Evolutionary conservation across 2,113 vertebrate species (phyloP).

Genomic region (Pelvicachromis taeniatus): DNA sequence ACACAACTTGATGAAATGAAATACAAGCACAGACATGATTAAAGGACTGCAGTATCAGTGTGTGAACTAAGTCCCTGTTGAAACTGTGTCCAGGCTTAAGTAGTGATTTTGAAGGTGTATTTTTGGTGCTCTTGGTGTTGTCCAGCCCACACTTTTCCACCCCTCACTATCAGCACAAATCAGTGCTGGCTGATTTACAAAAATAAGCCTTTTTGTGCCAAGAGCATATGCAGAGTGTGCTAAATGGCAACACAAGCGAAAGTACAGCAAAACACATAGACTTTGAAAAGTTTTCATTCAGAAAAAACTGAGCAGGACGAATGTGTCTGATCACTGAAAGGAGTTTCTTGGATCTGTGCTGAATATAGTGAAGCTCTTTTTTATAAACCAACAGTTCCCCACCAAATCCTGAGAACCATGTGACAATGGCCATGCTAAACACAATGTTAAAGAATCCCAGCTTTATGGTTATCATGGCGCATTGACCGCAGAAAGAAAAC

Average conservation of each 20-base stretch:
- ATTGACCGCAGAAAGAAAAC: conserved; percentile 57
- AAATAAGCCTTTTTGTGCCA: neutral
- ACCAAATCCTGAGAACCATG: conserved; percentile 56
- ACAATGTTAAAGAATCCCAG: conserved; percentile 53
- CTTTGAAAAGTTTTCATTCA: neutral
- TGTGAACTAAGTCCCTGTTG: neutral
- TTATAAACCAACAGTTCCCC: conserved; percentile 7
- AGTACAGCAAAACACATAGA: neutral
- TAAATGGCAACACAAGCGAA: neutral
- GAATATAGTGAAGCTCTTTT: conserved; percentile 23
- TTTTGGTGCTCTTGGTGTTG: neutral
- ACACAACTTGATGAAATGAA: neutral
- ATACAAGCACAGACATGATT: neutral
- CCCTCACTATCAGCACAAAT: neutral
- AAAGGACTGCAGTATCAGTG: neutral
- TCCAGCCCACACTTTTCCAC: neutral
- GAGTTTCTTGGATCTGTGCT: conserved; percentile 9
- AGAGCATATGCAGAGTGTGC: neutral
- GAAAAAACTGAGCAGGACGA: conserved; percentile 1
- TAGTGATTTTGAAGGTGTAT: neutral
- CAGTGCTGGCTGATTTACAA: neutral
- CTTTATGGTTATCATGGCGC: conserved; percentile 72
- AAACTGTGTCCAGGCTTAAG: neutral
- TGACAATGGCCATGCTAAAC: conserved; percentile 61
- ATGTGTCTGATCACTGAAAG: conserved; percentile 30